Evolutionary conservation across 2,797 vertebrate genomes (phyloP).

Genomic region (Premnoplex brunnescens): DNA sequence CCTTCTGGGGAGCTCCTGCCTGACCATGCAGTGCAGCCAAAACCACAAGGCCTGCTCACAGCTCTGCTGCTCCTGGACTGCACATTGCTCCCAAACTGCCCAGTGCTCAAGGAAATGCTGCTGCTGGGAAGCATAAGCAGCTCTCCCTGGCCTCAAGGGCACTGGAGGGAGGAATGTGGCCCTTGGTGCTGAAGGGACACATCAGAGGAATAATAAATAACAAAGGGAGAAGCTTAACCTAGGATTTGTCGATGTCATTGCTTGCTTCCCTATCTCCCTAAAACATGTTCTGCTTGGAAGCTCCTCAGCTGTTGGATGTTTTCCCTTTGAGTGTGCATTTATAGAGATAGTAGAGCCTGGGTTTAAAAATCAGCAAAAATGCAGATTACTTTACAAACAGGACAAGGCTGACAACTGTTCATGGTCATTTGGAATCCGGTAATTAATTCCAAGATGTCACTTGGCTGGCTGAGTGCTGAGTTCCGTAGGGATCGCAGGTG

Average conservation of each 20-base stretch:
- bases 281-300: conserved; percentile 60
- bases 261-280: conserved; percentile 60
- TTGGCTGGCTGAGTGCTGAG: neutral
- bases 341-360: conserved; percentile 35
- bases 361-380: conserved; percentile 35
- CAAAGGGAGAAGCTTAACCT: conserved; percentile 47
- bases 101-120: neutral
- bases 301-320: conserved; percentile 56
- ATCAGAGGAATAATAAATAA: neutral
- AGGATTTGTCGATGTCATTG: conserved; percentile 53
- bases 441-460: conserved; percentile 23
- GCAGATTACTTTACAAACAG: conserved; percentile 24
- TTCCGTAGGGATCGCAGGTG: neutral
- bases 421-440: neutral
- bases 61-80: neutral
- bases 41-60: neutral
- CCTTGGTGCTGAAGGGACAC: neutral
- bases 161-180: neutral
- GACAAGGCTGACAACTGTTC: neutral
- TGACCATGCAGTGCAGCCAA: fast-evolving
- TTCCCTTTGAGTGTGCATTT: conserved; percentile 26
- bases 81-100: neutral
- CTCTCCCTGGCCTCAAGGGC: conserved; percentile 12
- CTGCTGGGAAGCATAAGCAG: neutral
- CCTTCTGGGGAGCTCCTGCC: neutral